Evolutionary conservation across 92 coral and sea anemone species (phyloP).

Genomic region (Scolanthus callimorphus): DNA sequence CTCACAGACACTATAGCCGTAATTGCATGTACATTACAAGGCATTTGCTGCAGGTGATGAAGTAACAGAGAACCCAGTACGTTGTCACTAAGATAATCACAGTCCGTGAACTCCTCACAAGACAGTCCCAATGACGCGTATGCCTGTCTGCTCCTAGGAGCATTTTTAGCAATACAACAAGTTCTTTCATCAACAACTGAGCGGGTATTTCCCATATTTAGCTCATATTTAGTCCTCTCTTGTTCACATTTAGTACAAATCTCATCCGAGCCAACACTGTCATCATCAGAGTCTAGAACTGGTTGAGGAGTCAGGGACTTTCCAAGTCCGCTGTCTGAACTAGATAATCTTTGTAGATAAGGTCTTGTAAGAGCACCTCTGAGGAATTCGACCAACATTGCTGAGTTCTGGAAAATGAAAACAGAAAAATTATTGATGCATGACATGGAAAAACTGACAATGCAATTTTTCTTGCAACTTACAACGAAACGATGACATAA

Average conservation of each 20-base stretch:
- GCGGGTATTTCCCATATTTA: conserved; percentile 6
- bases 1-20: conserved; percentile 73
- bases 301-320: background rate
- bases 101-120: conserved; percentile 14
- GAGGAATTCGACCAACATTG: conserved; percentile 72
- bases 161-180: conserved; percentile 16
- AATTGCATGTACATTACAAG: conserved; percentile 94
- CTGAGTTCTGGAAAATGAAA: conserved; percentile 58
- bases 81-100: conserved; percentile 34
- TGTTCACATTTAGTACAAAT: conserved; percentile 14
- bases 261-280: conserved; percentile 18
- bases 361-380: conserved; percentile 28
- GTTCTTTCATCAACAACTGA: conserved; percentile 15
- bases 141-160: conserved; percentile 22
- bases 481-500: no score
- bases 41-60: conserved; percentile 92
- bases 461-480: no score
- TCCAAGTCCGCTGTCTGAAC: background rate
- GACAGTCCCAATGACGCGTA: conserved; percentile 38
- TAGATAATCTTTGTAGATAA: conserved; percentile 10
- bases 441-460: no score
- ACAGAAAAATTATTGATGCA: no score
- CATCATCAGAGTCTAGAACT: conserved; percentile 35
- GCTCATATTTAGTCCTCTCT: conserved; percentile 12
- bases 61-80: conserved; percentile 77